phyloP scores from a whole-genome alignment of 2,888 invertebrate species.

The Linnaemya tessellans region DNA sequence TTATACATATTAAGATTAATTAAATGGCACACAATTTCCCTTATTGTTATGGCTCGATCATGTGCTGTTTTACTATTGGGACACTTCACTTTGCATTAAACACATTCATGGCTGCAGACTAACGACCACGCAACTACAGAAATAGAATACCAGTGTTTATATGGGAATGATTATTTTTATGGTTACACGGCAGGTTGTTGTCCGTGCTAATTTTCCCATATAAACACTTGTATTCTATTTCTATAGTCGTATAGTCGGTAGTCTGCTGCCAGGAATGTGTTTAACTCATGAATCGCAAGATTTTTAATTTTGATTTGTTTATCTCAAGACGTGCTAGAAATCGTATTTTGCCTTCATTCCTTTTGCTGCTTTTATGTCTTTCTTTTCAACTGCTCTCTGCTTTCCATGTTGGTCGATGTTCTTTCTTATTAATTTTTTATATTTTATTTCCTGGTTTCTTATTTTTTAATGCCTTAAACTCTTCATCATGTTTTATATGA shows the following conservation, averaged over 20 bases:
- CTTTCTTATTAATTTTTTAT: not conserved
- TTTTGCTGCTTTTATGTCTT: not conserved
- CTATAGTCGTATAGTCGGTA: too few relatives aligned
- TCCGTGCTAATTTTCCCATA: too few relatives aligned
- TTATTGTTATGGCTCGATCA: not conserved
- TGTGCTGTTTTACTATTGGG: not conserved
- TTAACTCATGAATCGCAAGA: not conserved
- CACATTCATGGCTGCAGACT: too few relatives aligned
- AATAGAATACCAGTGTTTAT: too few relatives aligned
- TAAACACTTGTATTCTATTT: too few relatives aligned
- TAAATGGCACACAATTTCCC: constrained; percentile 44
- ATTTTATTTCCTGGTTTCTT: not conserved
- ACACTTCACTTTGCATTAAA: not conserved
- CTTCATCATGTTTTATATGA: constrained; percentile 66
- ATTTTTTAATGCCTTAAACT: constrained; percentile 34
- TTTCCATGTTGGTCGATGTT: not conserved
- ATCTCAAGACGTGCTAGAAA: constrained; percentile 43
- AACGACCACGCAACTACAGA: too few relatives aligned
- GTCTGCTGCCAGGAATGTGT: too few relatives aligned
- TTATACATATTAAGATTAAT: too few relatives aligned
- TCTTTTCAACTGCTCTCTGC: not conserved
- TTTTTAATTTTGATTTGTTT: constrained; percentile 39
- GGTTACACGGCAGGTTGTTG: too few relatives aligned
- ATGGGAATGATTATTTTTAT: too few relatives aligned
- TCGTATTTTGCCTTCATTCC: not conserved